Evolutionary conservation across 2,888 invertebrate genomes (phyloP).

Genomic region (Onchidella celtica): DNA sequence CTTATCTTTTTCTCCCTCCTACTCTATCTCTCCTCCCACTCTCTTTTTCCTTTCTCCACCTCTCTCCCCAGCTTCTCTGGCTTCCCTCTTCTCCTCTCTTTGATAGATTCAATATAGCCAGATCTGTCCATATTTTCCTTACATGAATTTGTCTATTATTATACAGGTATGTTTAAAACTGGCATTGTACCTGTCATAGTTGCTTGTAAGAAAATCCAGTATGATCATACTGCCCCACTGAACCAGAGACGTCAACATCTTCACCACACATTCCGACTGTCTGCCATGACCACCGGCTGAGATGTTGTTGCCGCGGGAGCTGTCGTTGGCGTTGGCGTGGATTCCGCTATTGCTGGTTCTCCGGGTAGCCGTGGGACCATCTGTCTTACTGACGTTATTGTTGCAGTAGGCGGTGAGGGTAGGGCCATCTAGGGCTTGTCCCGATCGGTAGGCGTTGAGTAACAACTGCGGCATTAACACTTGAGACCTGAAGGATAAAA

Average conservation of each 20-base stretch:
- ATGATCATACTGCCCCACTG: constrained; percentile 80
- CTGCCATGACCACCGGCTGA: background rate
- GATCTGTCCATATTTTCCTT: too few species aligned
- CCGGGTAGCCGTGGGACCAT: too few species aligned
- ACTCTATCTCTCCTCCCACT: too few species aligned
- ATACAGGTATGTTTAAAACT: too few species aligned
- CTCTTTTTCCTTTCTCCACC: too few species aligned
- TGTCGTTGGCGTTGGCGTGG: background rate
- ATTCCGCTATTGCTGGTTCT: background rate
- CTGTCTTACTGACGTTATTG: too few species aligned
- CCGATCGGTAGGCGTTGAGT: constrained; percentile 10
- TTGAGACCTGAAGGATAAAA: background rate
- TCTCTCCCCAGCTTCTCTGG: too few species aligned
- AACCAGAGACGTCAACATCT: constrained; percentile 67
- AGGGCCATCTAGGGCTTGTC: background rate
- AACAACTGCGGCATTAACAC: constrained; percentile 18
- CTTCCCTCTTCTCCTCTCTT: too few species aligned
- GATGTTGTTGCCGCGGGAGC: constrained; percentile 19
- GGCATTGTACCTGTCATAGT: constrained; percentile 79
- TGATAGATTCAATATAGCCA: too few species aligned
- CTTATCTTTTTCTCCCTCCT: too few species aligned
- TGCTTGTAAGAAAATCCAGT: constrained; percentile 80
- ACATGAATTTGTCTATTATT: too few species aligned
- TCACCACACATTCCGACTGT: constrained; percentile 1
- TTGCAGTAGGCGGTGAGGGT: background rate